phyloP scores from a whole-genome alignment of 1,140 invertebrate genomes.

The Ceratina japonica region DNA sequence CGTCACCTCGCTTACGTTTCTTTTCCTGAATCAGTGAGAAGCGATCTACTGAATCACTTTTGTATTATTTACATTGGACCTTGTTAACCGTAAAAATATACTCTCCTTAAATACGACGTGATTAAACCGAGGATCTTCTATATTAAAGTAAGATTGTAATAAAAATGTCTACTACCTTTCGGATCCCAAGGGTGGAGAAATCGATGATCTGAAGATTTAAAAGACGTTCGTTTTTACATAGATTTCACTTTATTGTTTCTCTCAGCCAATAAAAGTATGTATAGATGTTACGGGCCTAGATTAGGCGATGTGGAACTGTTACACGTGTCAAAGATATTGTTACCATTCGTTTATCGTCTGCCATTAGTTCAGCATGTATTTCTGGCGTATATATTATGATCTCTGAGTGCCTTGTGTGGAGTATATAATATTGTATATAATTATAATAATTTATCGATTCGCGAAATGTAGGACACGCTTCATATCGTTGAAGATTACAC shows the following conservation, averaged over 20 bases:
- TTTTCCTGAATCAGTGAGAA: not conserved
- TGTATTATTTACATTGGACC: not conserved
- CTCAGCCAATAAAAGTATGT: slow-evolving; percentile 64
- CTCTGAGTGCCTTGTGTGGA: not conserved
- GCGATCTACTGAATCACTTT: no score
- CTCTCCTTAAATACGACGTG: not conserved
- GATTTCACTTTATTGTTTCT: slow-evolving; percentile 73
- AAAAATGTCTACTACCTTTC: not conserved
- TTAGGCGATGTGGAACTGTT: slow-evolving; percentile 54
- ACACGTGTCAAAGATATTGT: slow-evolving; percentile 7
- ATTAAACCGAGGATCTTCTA: not conserved
- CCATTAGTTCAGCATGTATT: slow-evolving; percentile 10
- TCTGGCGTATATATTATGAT: not conserved
- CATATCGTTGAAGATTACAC: slow-evolving; percentile 1
- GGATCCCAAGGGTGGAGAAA: slow-evolving; percentile 6
- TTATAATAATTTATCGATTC: not conserved
- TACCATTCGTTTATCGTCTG: not conserved
- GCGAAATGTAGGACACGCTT: not conserved
- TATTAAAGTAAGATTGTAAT: not conserved
- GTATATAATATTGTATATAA: not conserved
- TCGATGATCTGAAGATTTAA: slow-evolving; percentile 25
- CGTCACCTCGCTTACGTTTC: not conserved
- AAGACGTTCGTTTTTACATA: slow-evolving; percentile 35
- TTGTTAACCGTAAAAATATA: not conserved
- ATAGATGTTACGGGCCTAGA: slow-evolving; percentile 35